Percentiles rank a stretch among this genome's conserved stretches.
Evolutionary conservation across 2,888 invertebrate species (phyloP).

Genomic region (Aethes cnicana): DNA sequence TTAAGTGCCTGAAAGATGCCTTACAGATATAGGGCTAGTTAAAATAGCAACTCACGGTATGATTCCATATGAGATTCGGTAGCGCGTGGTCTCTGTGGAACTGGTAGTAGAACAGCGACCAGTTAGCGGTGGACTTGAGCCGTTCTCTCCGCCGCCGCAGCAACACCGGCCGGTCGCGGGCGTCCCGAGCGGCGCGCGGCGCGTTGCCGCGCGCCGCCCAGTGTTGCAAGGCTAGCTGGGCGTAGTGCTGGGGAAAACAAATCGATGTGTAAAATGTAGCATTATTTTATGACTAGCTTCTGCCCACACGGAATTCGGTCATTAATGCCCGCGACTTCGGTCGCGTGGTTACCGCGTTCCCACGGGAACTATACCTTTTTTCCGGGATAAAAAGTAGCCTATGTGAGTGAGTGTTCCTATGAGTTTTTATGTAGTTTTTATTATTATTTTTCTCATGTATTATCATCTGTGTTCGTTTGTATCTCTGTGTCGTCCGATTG

Average conservation of each 20-base stretch:
- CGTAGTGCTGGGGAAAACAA: conserved; percentile 59
- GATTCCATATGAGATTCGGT: conserved; percentile 99
- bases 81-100: conserved; percentile 96
- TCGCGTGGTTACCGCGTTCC: too few relatives aligned
- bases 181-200: conserved; percentile 73
- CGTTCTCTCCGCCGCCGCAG: conserved; percentile 93
- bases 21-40: not conserved
- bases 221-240: conserved; percentile 74
- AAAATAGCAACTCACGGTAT: conserved; percentile 85
- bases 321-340: too few relatives aligned
- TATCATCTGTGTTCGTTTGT: too few relatives aligned
- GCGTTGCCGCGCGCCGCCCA: conserved; percentile 85
- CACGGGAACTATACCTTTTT: too few relatives aligned
- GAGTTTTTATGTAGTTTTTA: too few relatives aligned
- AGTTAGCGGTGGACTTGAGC: conserved; percentile 93
- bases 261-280: not conserved
- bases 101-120: conserved; percentile 97
- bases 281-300: too few relatives aligned
- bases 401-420: too few relatives aligned
- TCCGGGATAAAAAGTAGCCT: too few relatives aligned
- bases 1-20: too few relatives aligned
- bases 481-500: too few relatives aligned
- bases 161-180: conserved; percentile 93
- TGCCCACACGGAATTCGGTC: too few relatives aligned
- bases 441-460: too few relatives aligned